Percentiles rank a stretch among this genome's conserved stretches.
Conservation (phyloP, 2,113 vertebrate species). For the Aptenodytes patagonicus region DNA sequence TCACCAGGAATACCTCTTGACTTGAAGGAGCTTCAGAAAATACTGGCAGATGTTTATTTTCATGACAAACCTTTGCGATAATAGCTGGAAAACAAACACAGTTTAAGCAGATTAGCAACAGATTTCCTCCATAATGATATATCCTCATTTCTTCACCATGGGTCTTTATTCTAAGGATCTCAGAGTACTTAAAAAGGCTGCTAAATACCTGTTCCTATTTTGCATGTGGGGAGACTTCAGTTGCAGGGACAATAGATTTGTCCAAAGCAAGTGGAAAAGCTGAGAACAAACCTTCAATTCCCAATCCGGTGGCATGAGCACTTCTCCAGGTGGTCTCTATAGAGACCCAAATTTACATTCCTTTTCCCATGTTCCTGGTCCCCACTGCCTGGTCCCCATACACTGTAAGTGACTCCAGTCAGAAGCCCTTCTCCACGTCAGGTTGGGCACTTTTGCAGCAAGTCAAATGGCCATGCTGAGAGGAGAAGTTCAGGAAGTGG, state of each 20-base stretch:
- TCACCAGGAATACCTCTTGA: not conserved
- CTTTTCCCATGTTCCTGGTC: not conserved
- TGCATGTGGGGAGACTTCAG: not conserved
- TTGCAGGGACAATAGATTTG: not conserved
- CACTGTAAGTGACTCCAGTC: not conserved
- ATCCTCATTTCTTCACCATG: not conserved
- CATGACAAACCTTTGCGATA: not conserved
- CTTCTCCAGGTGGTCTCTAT: not conserved
- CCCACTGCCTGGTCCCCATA: not conserved
- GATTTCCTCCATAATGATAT: not conserved
- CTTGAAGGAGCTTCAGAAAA: constrained; percentile 25
- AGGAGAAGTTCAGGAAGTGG: not conserved
- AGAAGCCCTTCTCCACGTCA: not conserved
- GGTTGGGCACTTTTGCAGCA: not conserved
- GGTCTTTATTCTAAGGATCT: not conserved
- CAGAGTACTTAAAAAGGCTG: not conserved
- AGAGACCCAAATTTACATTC: not conserved
- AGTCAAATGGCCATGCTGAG: not conserved
- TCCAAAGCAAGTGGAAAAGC: not conserved
- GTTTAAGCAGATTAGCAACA: not conserved
- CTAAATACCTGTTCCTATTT: not conserved
- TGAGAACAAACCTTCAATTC: not conserved
- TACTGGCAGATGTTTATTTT: constrained; percentile 2
- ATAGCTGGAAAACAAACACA: not conserved
- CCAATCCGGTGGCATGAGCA: not conserved